Percentiles rank a stretch among this genome's conserved stretches.
Conservation (phyloP, 2,797 vertebrate genomes). For the Danio tinwini region DNA sequence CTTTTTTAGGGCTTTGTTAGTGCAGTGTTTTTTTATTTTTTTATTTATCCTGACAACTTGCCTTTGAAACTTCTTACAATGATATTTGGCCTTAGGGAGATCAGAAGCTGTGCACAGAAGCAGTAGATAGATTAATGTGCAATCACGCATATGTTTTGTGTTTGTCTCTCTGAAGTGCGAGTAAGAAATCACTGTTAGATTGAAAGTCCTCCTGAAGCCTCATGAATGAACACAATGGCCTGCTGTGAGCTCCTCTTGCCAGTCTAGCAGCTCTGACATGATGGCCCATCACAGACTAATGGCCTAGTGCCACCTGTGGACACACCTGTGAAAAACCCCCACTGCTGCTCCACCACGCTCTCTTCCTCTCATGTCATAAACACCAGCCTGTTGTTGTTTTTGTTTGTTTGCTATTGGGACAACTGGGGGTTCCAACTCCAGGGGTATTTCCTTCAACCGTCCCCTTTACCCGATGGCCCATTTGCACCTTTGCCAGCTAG, state of each 20-base stretch:
- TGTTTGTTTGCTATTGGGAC: slow-evolving; percentile 28
- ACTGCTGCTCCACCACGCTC: slow-evolving; percentile 6
- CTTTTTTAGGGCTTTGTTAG: no score
- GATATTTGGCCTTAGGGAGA: neutral
- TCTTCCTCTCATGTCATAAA: slow-evolving; percentile 29
- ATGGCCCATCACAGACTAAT: slow-evolving; percentile 39
- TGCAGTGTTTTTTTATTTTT: neutral
- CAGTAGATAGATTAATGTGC: slow-evolving; percentile 1
- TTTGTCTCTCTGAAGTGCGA: slow-evolving; percentile 1
- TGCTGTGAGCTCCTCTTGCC: slow-evolving; percentile 2
- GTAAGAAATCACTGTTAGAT: slow-evolving; percentile 27
- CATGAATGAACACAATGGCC: slow-evolving; percentile 46
- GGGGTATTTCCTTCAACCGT: slow-evolving; percentile 42
- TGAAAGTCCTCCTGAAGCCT: slow-evolving; percentile 48
- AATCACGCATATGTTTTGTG: neutral
- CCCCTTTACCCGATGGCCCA: slow-evolving; percentile 17
- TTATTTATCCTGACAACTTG: neutral
- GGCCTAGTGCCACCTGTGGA: slow-evolving; percentile 44
- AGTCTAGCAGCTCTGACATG: slow-evolving; percentile 35
- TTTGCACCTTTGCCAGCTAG: slow-evolving; percentile 36
- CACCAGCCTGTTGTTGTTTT: slow-evolving; percentile 37
- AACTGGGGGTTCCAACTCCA: slow-evolving; percentile 24
- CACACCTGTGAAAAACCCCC: slow-evolving; percentile 44
- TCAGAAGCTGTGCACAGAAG: slow-evolving; percentile 9
- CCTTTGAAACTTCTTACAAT: neutral